Evolutionary conservation across 2,888 invertebrate genomes (phyloP).

Genomic region (Schizotus pectinicornis): DNA sequence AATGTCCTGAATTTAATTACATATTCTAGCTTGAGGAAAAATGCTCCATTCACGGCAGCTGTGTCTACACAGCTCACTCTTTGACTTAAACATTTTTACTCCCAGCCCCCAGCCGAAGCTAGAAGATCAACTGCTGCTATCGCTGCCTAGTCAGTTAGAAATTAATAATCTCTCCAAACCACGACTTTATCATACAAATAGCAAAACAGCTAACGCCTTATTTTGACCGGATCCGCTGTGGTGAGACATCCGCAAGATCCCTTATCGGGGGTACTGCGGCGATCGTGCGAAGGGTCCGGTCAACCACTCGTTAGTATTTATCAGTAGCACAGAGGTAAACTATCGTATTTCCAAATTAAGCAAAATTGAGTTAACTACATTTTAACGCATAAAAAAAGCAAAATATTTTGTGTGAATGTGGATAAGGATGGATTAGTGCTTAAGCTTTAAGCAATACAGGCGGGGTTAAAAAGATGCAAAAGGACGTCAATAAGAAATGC

Average conservation of each 20-base stretch:
- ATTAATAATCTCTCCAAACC: slow-evolving; percentile 33
- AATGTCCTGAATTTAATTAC: slow-evolving; percentile 49
- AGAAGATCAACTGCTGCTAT: slow-evolving; percentile 27
- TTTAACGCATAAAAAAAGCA: no score
- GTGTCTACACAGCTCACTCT: slow-evolving; percentile 41
- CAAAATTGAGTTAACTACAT: no score
- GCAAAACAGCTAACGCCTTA: slow-evolving; percentile 19
- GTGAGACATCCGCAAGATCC: slow-evolving; percentile 8
- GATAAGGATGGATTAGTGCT: neutral
- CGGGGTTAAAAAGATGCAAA: slow-evolving; percentile 7
- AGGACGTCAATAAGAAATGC: slow-evolving; percentile 18
- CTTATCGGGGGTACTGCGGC: no score
- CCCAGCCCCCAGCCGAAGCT: slow-evolving; percentile 23
- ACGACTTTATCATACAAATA: slow-evolving; percentile 41
- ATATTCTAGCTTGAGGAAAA: slow-evolving; percentile 49
- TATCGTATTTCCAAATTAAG: no score
- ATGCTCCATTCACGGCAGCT: slow-evolving; percentile 44
- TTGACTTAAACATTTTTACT: slow-evolving; percentile 35
- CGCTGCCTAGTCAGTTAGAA: slow-evolving; percentile 31
- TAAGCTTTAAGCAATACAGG: neutral
- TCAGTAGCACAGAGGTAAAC: no score
- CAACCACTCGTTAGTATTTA: no score
- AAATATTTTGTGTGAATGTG: no score
- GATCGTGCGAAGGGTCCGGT: no score
- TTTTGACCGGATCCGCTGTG: slow-evolving; percentile 19